Conservation (phyloP, 2,888 invertebrate genomes). For the Diloba caeruleocephala region DNA sequence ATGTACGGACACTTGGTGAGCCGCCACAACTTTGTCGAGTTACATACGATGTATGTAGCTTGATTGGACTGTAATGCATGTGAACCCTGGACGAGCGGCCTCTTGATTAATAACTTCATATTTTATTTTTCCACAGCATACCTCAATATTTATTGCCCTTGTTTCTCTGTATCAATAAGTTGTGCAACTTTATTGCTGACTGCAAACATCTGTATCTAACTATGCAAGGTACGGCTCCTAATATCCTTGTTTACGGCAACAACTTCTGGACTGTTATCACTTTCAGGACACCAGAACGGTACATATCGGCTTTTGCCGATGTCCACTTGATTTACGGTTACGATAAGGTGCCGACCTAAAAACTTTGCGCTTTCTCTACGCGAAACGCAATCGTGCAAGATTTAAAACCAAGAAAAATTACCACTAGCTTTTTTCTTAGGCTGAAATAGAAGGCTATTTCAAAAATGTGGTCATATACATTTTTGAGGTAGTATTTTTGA, state of each 20-base stretch:
- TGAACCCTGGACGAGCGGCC: slow-evolving; percentile 29
- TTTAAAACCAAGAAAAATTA: slow-evolving; percentile 78
- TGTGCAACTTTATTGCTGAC: slow-evolving; percentile 47
- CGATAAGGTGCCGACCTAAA: slow-evolving; percentile 84
- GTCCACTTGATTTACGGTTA: slow-evolving; percentile 84
- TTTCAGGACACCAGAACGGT: slow-evolving; percentile 69
- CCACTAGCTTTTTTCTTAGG: slow-evolving; percentile 29
- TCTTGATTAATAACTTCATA: slow-evolving; percentile 30
- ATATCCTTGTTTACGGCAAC: slow-evolving; percentile 76
- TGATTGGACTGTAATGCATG: slow-evolving; percentile 55
- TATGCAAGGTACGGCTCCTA: slow-evolving; percentile 52
- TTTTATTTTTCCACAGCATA: slow-evolving; percentile 33
- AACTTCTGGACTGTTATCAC: slow-evolving; percentile 80
- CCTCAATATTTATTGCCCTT: slow-evolving; percentile 39
- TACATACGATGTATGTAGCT: slow-evolving; percentile 21
- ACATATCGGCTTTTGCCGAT: slow-evolving; percentile 75
- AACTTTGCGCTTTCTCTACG: slow-evolving; percentile 72
- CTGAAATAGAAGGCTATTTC: background rate
- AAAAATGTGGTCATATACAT: no score
- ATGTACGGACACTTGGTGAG: slow-evolving; percentile 60
- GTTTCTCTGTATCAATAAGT: slow-evolving; percentile 43
- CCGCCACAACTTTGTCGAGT: slow-evolving; percentile 52
- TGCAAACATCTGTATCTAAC: slow-evolving; percentile 42
- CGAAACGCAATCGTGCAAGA: slow-evolving; percentile 73
- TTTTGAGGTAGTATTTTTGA: no score